Evolutionary conservation across 2,797 vertebrate species (phyloP).

Genomic region (Myotis pilosus): DNA sequence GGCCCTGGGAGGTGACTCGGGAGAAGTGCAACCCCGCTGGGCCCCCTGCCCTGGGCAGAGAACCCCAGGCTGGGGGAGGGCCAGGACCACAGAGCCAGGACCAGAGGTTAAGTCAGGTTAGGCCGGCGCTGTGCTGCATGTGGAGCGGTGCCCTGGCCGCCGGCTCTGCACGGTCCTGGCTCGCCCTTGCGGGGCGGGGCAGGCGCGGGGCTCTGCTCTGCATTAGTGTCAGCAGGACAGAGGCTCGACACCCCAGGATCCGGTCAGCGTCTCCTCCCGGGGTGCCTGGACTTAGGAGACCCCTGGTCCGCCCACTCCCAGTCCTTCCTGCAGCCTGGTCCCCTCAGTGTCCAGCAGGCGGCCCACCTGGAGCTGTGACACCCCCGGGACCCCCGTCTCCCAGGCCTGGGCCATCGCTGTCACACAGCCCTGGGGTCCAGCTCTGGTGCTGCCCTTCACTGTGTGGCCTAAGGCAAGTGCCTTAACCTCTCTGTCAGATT

Average conservation of each 20-base stretch:
- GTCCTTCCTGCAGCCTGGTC: fast-evolving
- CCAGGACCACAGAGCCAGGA: neutral
- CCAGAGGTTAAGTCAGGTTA: neutral
- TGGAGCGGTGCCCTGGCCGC: neutral
- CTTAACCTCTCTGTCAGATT: neutral
- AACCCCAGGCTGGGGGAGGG: neutral
- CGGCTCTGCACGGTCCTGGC: neutral
- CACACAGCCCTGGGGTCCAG: neutral
- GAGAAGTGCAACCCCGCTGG: neutral
- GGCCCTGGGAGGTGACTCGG: neutral
- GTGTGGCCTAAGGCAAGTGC: no score
- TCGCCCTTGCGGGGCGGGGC: neutral
- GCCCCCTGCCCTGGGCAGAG: fast-evolving
- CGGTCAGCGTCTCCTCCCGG: fast-evolving
- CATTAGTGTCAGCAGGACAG: neutral
- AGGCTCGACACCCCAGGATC: fast-evolving
- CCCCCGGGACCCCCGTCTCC: no score
- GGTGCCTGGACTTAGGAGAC: neutral
- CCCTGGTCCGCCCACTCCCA: neutral
- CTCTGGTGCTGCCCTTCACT: fast-evolving
- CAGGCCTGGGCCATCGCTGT: fast-evolving
- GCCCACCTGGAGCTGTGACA: neutral
- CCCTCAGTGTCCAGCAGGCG: neutral
- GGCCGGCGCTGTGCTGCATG: fast-evolving
- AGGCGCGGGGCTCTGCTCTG: neutral